Evolutionary conservation across 2,113 vertebrate genomes (phyloP), one percentile per base, ranked within the genome.

Genomic region (Maccullochella peelii): DNA sequence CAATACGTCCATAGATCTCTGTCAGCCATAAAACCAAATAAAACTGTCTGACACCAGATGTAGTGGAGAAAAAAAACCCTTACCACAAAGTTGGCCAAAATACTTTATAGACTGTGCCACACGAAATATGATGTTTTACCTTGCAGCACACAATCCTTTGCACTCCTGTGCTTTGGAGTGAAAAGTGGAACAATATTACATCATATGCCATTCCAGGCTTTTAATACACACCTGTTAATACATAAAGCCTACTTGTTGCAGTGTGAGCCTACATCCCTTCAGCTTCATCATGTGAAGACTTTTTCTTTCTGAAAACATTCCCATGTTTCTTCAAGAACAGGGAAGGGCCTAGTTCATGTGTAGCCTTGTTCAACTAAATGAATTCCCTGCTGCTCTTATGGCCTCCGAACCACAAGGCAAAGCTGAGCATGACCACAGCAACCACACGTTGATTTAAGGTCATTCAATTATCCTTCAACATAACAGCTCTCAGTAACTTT

Each of bases 221-320:
- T 91, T 89, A 93, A 88, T 88, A 89, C 85, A 91, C 93, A 94
- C 92, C 92, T 94, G 94, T 91, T 92, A 91, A 90, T 91, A 91
- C 90, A 94, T 80, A 88, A 79, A 85, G 83, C 74, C 76, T 44
- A 83, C 87, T 90, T 88, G 86, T 89, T 88, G 59, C 72, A 80
- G 72, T 71, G 80, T 88, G 70, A 82, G 61, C 74, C 66, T 69
- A 38, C 59, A 55, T 92, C 77, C 68, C 50, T 88, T 82, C 20
- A 83, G 78, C 82, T 72, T 71, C 73, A 86, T 86, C 79, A 80
- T 59, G 27, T 68, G 25, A 82, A 87, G 55, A 44, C 21, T 6
- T 77, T 77, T 77, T 58, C 73, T 69, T 42, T 78, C 79, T 81
- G 21, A 85, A 84, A 89, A 90, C 82, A 84, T 80, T 77, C 38